Base-by-base conservation (phyloP, 2,888 invertebrate genomes). In the Eupithecia abbreviata region DNA sequence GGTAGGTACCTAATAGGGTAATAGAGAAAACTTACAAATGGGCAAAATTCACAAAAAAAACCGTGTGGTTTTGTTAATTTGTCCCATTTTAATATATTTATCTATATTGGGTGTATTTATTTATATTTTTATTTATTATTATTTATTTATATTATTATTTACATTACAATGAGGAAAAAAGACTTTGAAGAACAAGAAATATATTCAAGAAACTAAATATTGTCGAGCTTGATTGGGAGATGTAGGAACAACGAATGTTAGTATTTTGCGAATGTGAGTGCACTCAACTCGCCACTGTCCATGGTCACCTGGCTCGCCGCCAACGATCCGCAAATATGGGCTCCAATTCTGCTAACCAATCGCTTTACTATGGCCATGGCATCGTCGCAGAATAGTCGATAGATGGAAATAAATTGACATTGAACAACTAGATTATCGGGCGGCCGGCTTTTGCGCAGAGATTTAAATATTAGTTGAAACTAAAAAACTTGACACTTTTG, bases 211-310 rank as follows among this genome's bases (percentile, higher is more conserved):
- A 58, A 55, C 55, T 55, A n/a, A n/a, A 58, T 58, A 58, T 18
- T 18, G 18, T 9, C 55, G 55, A 58, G 18, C 9, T 58, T 58
- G 18, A 9, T 58, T 18, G n/a, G 55, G 18, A 58, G 55, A 58
- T 18, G 55, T 9, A 4, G 18, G 4, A 30, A 62, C 5, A 66
- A 66, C 42, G 66, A 66, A 66, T 42, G 13, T 66, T 42, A 13
- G 13, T 13, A 13, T 41, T 13, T 42, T 2, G 1, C 42, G 41
- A 65, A 65, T 65, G 7, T 42, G 66, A 42, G 42, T 42, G 66
- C 65, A 66, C 66, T 66, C 66, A 66, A 66, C 66, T 66, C 66
- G 41, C 66, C 66, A 66, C 42, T 62, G 62, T 30, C 62, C 18
- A 62, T 4, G 66, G 42, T 66, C 66, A 66, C 42, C 42, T 66